phyloP scores from a whole-genome alignment of 2,113 vertebrate genomes.

The Podarcis muralis region DNA sequence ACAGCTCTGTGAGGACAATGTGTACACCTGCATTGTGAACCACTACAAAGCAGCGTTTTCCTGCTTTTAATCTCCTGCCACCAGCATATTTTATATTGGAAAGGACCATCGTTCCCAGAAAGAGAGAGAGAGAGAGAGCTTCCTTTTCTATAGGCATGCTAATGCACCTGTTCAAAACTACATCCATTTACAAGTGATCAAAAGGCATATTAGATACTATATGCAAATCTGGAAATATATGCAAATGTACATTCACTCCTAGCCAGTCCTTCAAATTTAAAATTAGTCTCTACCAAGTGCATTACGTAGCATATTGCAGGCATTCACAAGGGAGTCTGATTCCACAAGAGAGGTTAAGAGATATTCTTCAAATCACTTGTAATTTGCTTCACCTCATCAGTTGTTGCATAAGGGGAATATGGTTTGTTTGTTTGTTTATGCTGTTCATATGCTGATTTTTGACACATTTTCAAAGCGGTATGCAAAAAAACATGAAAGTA shows the following conservation, averaged over 20 bases:
- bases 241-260: neutral
- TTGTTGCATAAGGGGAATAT: neutral
- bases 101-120: neutral
- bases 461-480: neutral
- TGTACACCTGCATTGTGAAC: neutral
- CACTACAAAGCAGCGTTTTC: neutral
- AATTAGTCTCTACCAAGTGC: neutral
- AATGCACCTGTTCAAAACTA: neutral
- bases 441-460: neutral
- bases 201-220: neutral
- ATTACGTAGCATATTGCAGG: neutral
- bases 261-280: neutral
- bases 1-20: neutral
- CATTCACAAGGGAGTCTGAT: neutral
- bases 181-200: neutral
- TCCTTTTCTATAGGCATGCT: neutral
- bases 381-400: neutral
- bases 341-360: neutral
- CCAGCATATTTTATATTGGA: neutral
- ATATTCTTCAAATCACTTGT: neutral
- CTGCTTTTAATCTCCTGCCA: neutral
- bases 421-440: neutral
- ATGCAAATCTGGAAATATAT: neutral
- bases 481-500: too few relatives aligned
- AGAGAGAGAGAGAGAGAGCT: too few relatives aligned